Conservation (phyloP, 2,888 invertebrate species). For the Lapara coniferarum region DNA sequence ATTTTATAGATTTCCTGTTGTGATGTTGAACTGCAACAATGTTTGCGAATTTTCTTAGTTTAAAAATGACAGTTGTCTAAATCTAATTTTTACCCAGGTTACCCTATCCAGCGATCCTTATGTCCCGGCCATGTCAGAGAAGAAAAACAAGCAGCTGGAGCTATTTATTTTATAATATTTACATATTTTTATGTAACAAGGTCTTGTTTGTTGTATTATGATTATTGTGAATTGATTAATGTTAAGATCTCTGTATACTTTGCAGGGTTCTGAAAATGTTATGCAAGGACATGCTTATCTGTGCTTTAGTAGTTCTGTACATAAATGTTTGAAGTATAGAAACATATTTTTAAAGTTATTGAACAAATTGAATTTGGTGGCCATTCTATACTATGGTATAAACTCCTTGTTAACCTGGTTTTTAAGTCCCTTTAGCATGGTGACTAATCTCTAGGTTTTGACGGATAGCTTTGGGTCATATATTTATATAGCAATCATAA, state of each 20-base stretch:
- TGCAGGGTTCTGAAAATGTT: constrained; percentile 5
- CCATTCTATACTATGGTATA: not conserved
- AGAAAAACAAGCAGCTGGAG: constrained; percentile 83
- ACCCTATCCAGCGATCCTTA: constrained; percentile 79
- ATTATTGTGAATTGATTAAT: constrained; percentile 24
- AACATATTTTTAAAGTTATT: not conserved
- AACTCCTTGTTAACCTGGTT: not conserved
- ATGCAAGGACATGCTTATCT: constrained; percentile 4
- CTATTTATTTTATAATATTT: constrained; percentile 45
- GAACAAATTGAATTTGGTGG: not conserved
- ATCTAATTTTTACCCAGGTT: constrained; percentile 75
- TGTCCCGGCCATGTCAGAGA: constrained; percentile 76
- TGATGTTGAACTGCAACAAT: constrained; percentile 37
- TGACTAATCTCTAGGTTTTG: not conserved
- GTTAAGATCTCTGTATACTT: constrained; percentile 28
- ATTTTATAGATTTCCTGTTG: constrained; percentile 23
- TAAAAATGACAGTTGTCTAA: constrained; percentile 55
- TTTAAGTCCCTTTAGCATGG: not conserved
- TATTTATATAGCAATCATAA: not conserved
- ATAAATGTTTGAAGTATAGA: not conserved
- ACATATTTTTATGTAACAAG: constrained; percentile 31
- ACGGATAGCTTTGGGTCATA: not conserved
- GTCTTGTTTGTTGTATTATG: constrained; percentile 29
- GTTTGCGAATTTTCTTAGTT: constrained; percentile 62
- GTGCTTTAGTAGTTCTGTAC: constrained; percentile 13